Conservation (phyloP, 1,140 invertebrate species). For the Metopolophium dirhodum region DNA sequence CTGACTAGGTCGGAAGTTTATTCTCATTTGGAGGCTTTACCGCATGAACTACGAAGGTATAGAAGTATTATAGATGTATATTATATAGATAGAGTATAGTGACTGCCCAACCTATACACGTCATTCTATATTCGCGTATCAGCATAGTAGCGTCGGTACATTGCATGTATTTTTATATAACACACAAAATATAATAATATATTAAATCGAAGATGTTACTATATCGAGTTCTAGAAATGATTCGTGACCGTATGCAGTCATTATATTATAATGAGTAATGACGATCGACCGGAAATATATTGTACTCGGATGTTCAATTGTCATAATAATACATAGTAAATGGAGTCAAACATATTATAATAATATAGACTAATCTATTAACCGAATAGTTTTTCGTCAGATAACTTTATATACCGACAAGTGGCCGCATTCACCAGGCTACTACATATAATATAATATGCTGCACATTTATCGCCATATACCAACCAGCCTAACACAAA, state of each 20-base stretch:
- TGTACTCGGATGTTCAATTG: not conserved
- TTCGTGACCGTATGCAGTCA: not conserved
- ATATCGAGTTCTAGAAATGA: not conserved
- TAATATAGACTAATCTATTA: not conserved
- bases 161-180: not conserved
- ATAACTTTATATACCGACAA: not conserved
- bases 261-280: not conserved
- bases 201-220: not conserved
- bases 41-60: not conserved
- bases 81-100: no score
- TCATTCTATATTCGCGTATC: not conserved
- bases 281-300: not conserved
- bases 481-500: no score
- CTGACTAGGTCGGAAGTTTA: not conserved
- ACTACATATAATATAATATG: not conserved
- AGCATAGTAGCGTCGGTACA: not conserved
- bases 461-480: not conserved
- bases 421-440: not conserved
- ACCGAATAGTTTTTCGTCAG: not conserved
- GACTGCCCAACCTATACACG: no score
- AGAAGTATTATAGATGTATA: no score
- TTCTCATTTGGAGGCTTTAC: not conserved
- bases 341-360: not conserved
- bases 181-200: not conserved
- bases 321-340: not conserved